Evolutionary conservation across 1,140 invertebrate species (phyloP).

Genomic region (Pseudoatta argentina): DNA sequence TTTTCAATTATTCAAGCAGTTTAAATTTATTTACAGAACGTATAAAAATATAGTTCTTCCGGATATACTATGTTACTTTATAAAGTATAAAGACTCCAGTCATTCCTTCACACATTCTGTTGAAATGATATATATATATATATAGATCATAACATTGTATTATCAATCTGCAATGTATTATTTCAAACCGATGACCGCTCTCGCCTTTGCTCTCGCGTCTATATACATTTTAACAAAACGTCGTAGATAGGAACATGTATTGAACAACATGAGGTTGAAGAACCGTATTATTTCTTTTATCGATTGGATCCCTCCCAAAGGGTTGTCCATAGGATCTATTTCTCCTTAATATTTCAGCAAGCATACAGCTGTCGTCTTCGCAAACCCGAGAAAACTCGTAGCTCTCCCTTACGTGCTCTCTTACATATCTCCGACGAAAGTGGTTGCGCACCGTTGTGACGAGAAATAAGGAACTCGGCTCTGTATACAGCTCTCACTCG

Average conservation of each 20-base stretch:
- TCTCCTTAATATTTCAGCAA: conserved; percentile 75
- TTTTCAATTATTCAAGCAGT: not conserved
- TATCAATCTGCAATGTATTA: conserved; percentile 22
- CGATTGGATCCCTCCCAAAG: conserved; percentile 66
- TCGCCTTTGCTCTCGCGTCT: not conserved
- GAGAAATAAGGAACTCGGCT: not conserved
- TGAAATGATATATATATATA: not conserved
- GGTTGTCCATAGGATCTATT: conserved; percentile 60
- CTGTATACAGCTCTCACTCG: not conserved
- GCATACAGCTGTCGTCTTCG: conserved; percentile 78
- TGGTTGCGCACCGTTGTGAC: not conserved
- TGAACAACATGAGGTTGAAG: conserved; percentile 27
- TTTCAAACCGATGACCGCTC: conserved; percentile 11
- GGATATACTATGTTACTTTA: not conserved
- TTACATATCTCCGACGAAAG: conserved; percentile 30
- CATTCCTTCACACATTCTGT: not conserved
- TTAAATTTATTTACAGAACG: conserved; percentile 21
- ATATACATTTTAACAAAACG: conserved; percentile 37
- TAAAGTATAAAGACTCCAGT: not conserved
- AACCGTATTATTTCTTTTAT: conserved; percentile 55
- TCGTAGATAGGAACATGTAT: not conserved
- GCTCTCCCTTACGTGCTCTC: conserved; percentile 10
- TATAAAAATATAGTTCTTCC: conserved; percentile 3
- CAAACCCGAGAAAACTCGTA: conserved; percentile 71
- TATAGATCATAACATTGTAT: not conserved